These are phyloP conservation scores for Oxycera nigricornis DNA, from an alignment of 2,888 invertebrate species.

Conservation along the genomic window DNA sequence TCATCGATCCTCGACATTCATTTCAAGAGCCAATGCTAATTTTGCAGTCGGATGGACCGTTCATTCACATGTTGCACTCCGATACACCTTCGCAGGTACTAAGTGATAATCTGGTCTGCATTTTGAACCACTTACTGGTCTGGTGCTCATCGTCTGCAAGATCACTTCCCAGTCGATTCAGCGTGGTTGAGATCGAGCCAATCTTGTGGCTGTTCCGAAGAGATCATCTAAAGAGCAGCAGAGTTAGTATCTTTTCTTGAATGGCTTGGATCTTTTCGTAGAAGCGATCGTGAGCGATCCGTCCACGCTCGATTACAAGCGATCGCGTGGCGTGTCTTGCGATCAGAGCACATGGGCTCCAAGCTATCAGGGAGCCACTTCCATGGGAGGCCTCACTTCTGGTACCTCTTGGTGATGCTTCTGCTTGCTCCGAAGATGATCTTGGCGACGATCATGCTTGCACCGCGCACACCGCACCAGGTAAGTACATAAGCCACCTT, in stretches of 20 bases:
- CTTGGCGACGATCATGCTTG: constrained; percentile 5
- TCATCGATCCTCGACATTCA: too few relatives aligned
- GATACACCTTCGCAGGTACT: too few relatives aligned
- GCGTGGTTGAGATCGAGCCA: not conserved
- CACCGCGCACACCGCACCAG: constrained; percentile 14
- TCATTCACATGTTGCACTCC: too few relatives aligned
- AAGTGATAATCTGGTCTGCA: too few relatives aligned
- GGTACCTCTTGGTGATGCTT: not conserved
- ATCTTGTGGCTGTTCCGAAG: not conserved
- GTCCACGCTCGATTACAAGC: not conserved
- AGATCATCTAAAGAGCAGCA: not conserved
- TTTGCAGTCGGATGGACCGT: too few relatives aligned
- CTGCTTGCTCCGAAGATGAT: not conserved
- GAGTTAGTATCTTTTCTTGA: not conserved
- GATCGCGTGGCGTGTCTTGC: not conserved
- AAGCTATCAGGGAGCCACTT: not conserved
- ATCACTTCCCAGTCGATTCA: not conserved
- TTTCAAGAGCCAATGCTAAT: too few relatives aligned
- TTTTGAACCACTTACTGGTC: too few relatives aligned
- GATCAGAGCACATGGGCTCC: not conserved
- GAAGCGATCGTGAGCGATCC: not conserved
- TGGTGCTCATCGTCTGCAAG: too few relatives aligned
- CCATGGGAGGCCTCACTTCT: not conserved
- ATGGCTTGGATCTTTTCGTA: not conserved
- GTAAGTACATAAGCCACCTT: constrained; percentile 26